Percentiles rank a stretch among this genome's conserved stretches.
Evolutionary conservation across 2,113 vertebrate species (phyloP).

Genomic region (Argyrosomus japonicus): DNA sequence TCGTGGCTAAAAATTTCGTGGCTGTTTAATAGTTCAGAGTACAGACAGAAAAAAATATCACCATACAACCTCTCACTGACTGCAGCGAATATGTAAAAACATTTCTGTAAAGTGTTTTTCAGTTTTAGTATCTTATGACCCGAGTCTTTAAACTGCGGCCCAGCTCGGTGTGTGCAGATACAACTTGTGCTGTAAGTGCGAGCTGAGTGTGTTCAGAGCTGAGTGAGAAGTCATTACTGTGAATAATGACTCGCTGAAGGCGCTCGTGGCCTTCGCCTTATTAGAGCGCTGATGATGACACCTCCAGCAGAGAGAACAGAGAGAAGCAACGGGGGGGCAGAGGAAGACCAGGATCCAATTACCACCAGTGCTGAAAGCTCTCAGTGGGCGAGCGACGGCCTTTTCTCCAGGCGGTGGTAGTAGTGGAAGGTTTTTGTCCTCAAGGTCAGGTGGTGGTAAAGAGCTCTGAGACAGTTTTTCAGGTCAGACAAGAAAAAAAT

Average conservation of each 20-base stretch:
- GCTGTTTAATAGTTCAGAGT: neutral
- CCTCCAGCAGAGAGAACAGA: conserved; percentile 57
- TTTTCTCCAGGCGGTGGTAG: conserved; percentile 15
- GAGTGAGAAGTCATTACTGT: conserved; percentile 58
- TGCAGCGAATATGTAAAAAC: neutral
- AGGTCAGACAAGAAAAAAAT: conserved; percentile 36
- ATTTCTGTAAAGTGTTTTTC: neutral
- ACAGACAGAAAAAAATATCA: neutral
- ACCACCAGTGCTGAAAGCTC: conserved; percentile 46
- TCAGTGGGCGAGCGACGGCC: conserved; percentile 37
- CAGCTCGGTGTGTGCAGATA: conserved; percentile 4
- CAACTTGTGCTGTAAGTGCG: conserved; percentile 21
- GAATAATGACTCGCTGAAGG: conserved; percentile 68
- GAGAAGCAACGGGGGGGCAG: conserved; percentile 4
- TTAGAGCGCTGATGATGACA: conserved; percentile 62
- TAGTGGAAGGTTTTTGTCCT: conserved; percentile 24
- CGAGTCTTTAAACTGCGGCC: conserved; percentile 13
- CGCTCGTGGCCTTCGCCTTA: conserved; percentile 55
- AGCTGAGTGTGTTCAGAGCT: conserved; percentile 19
- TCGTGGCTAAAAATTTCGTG: neutral
- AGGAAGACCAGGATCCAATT: conserved; percentile 61
- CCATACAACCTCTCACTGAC: neutral
- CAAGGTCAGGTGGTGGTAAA: conserved; percentile 37
- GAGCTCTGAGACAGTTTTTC: conserved; percentile 30
- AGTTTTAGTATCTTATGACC: conserved; percentile 20